A percentile compares a stretch with the other conserved stretches of the same genome.
Evolutionary conservation across 64 coral and sea anemone genomes (phyloP).

Genomic region (Stichodactyla mertensii): DNA sequence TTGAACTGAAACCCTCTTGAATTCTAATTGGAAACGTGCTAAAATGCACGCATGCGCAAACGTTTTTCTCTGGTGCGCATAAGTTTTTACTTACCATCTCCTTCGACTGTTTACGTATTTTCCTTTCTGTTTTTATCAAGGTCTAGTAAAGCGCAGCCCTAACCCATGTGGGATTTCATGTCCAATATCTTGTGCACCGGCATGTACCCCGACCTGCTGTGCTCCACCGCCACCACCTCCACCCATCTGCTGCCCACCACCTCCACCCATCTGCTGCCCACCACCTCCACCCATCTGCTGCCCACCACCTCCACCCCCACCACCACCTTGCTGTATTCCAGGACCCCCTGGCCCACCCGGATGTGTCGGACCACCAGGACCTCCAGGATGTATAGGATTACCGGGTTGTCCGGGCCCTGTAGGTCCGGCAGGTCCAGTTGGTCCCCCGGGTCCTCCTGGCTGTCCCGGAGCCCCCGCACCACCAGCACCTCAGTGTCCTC

Average conservation of each 20-base stretch:
- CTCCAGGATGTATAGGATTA: conserved; percentile 64
- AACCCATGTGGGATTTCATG: conserved; percentile 57
- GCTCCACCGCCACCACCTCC: conserved; percentile 55
- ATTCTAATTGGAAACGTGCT: no score
- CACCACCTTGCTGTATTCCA: conserved; percentile 32
- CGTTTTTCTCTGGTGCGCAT: not conserved
- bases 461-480: conserved; percentile 66
- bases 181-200: conserved; percentile 46
- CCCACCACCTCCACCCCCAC: conserved; percentile 25
- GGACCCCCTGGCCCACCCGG: conserved; percentile 52
- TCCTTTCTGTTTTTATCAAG: not conserved
- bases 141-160: conserved; percentile 46
- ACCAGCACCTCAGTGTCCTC: conserved; percentile 77
- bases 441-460: conserved; percentile 62
- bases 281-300: conserved; percentile 33
- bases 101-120: not conserved
- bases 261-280: conserved; percentile 28
- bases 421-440: conserved; percentile 58
- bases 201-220: conserved; percentile 57
- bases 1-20: no score
- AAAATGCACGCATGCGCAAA: no score
- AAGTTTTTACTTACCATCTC: not conserved
- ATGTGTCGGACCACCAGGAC: conserved; percentile 49
- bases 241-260: conserved; percentile 23
- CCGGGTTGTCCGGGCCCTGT: conserved; percentile 62